Evolutionary conservation across 2,888 invertebrate species (phyloP).

Genomic region (Oscheius sp.): DNA sequence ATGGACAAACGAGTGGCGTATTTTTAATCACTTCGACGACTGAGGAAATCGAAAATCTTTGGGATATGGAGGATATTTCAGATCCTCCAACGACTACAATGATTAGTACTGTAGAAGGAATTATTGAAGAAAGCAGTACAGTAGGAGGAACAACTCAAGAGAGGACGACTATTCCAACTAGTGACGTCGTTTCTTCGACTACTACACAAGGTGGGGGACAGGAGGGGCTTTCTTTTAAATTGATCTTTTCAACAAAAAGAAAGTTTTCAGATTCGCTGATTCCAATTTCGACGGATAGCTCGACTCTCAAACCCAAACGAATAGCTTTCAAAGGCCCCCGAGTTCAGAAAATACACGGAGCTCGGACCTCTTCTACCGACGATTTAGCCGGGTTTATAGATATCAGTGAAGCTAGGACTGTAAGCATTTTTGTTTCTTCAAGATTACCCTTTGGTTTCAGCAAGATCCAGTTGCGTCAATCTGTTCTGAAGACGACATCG

Average conservation of each 20-base stretch:
- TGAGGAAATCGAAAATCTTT: not conserved
- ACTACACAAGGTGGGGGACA: not conserved
- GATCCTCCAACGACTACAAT: not conserved
- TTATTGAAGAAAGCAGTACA: not conserved
- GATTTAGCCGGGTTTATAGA: not conserved
- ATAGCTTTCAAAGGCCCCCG: not conserved
- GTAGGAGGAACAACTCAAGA: not conserved
- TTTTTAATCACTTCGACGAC: too few species aligned
- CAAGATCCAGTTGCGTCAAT: not conserved
- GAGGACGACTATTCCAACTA: not conserved
- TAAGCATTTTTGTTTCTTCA: not conserved
- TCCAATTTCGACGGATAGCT: too few species aligned
- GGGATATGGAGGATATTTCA: not conserved
- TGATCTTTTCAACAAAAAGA: too few species aligned
- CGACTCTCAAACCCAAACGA: slow-evolving; percentile 7
- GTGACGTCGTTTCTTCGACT: not conserved
- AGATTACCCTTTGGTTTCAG: not conserved
- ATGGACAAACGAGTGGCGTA: too few species aligned
- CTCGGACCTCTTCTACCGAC: not conserved
- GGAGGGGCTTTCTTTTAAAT: too few species aligned
- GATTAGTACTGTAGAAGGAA: not conserved
- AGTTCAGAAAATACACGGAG: not conserved
- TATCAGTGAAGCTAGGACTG: not conserved
- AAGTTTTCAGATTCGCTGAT: too few species aligned
- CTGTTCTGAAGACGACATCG: slow-evolving; percentile 12